Evolutionary conservation across 1,140 invertebrate species (phyloP).

Genomic region (Anagrus nilaparvatae): DNA sequence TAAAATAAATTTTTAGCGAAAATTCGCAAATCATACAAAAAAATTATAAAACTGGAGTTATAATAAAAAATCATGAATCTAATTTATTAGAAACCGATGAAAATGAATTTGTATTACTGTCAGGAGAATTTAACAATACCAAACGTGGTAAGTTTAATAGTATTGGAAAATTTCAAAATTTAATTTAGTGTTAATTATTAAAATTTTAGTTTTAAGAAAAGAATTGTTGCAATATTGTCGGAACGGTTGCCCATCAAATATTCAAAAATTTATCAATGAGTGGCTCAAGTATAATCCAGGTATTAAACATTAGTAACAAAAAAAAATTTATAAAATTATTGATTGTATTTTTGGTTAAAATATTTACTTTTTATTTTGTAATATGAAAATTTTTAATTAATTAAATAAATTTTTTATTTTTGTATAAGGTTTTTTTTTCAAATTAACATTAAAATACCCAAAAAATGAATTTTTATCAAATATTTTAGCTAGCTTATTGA

Average conservation of each 20-base stretch:
- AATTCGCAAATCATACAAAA: slow-evolving; percentile 21
- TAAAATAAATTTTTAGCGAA: slow-evolving; percentile 17
- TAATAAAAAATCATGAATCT: slow-evolving; percentile 20
- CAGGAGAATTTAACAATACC: slow-evolving; percentile 22
- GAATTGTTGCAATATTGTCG: slow-evolving; percentile 23
- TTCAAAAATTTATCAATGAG: slow-evolving; percentile 25
- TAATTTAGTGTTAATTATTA: neutral
- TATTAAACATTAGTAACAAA: slow-evolving; percentile 8
- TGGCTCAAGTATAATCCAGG: slow-evolving; percentile 20
- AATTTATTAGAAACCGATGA: slow-evolving; percentile 24
- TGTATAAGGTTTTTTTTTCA: neutral
- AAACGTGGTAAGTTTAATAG: slow-evolving; percentile 22
- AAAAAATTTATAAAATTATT: neutral
- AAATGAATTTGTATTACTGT: slow-evolving; percentile 24
- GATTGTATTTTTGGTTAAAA: neutral
- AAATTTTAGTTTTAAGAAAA: slow-evolving; percentile 23
- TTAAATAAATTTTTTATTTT: neutral
- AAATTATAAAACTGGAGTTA: slow-evolving; percentile 22
- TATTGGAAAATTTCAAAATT: neutral
- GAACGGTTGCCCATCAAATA: slow-evolving; percentile 26
- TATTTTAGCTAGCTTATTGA: no score
- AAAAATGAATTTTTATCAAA: no score
- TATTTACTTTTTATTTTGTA: slow-evolving; percentile 5
- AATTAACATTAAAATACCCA: neutral
- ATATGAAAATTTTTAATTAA: slow-evolving; percentile 1